Evolutionary conservation across 1,140 invertebrate species (phyloP), one percentile per base, ranked within the genome.

Genomic region (Dendrolimus kikuchii): DNA sequence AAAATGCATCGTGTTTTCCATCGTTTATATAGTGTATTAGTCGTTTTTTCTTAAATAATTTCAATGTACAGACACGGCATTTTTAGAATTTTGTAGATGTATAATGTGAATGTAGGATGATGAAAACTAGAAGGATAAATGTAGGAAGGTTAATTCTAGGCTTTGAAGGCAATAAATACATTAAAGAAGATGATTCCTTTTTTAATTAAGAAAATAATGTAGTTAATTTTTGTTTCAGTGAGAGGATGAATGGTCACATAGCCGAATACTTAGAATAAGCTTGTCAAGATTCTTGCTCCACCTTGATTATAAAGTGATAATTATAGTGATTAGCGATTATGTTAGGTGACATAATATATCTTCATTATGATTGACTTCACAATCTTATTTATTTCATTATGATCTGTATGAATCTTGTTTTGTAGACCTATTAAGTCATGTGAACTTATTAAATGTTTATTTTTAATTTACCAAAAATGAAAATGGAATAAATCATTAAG

Each of bases 401-500:
- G 77, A 83, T 78, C 77, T 83, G 80, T 86, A 86, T 77, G 77
- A 80, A 84, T 80, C 72, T 82, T 82, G 76, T 75, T 75, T 77
- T 72, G 68, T 74, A 66, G 23, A 23, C 23, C 23, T 23, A 23
- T 23, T 82, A 85, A 83, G 78, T 83, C 80, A 79, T 81, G 79
- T 83, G 79, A 74, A 83, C 67, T 81, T 77, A 77, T 81, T 69
- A 82, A 79, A 77, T 68, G 62, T 74, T 78, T 81, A 81, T 81
- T 84, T 86, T 81, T 80, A 82, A 78, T 84, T 78, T 84, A 84
- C 81, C 82, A 84, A 86, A 86, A 84, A 86, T 82, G 73, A 84
- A 74, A 81, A 80, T 68, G 71, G 66, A 83, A 81, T 82, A 82
- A 85, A 85, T 77, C 72, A 72, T 77, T 80, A 85, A 80, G 74